Evolutionary conservation across 2,888 invertebrate species (phyloP).

Genomic region (Agrotis segetum): DNA sequence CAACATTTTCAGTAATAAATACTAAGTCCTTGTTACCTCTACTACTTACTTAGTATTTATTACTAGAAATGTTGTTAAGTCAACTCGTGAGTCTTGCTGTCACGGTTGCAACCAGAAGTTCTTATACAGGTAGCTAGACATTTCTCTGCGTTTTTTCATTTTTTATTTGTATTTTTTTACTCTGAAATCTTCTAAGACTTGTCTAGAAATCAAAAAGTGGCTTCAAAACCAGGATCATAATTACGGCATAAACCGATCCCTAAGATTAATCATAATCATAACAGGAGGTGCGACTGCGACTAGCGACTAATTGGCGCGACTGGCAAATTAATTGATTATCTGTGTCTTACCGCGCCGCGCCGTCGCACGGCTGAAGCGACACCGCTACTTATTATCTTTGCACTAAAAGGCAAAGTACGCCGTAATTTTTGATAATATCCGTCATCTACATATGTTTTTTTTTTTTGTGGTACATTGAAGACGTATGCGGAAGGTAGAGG

Average conservation of each 20-base stretch:
- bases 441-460: constrained; percentile 52
- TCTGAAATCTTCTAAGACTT: too few relatives aligned
- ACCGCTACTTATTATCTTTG: constrained; percentile 57
- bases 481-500: constrained; percentile 1
- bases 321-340: constrained; percentile 81
- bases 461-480: constrained; percentile 25
- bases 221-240: not conserved
- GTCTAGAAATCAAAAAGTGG: not conserved
- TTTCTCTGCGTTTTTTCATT: too few relatives aligned
- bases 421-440: constrained; percentile 51
- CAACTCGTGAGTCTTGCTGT: too few relatives aligned
- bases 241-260: constrained; percentile 55
- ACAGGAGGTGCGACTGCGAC: constrained; percentile 80
- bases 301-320: constrained; percentile 81
- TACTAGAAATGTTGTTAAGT: too few relatives aligned
- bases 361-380: constrained; percentile 45
- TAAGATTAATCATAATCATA: constrained; percentile 80
- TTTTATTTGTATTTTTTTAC: too few relatives aligned
- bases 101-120: too few relatives aligned
- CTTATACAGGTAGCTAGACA: too few relatives aligned
- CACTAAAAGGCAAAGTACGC: constrained; percentile 37
- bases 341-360: constrained; percentile 71
- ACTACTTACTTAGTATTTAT: too few relatives aligned
- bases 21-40: too few relatives aligned
- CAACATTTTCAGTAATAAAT: too few relatives aligned